Evolutionary conservation across 2,888 invertebrate species (phyloP).

Genomic region (Cantharis rufa): DNA sequence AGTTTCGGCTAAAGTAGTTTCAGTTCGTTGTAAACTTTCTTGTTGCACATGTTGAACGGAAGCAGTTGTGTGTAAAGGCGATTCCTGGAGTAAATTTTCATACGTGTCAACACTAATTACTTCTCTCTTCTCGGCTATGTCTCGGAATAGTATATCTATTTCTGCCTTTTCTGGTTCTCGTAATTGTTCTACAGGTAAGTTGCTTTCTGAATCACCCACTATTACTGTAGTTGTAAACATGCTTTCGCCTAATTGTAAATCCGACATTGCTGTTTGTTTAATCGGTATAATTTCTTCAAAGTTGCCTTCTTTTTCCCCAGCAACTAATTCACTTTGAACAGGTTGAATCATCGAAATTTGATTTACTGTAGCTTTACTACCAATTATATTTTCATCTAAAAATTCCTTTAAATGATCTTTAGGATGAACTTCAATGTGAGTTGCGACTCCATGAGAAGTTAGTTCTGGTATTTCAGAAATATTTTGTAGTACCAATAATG

Average conservation of each 20-base stretch:
- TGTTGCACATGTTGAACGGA: conserved; percentile 59
- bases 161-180: conserved; percentile 53
- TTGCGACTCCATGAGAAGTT: conserved; percentile 61
- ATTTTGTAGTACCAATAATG: conserved; percentile 50
- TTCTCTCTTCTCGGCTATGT: conserved; percentile 62
- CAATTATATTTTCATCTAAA: conserved; percentile 44
- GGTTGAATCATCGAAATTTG: conserved; percentile 62
- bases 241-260: conserved; percentile 62
- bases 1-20: conserved; percentile 55
- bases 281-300: conserved; percentile 56
- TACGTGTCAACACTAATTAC: conserved; percentile 61
- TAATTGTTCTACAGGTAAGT: conserved; percentile 52
- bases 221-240: conserved; percentile 62
- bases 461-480: conserved; percentile 61
- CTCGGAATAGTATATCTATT: conserved; percentile 55
- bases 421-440: conserved; percentile 62
- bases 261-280: conserved; percentile 55
- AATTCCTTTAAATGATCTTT: conserved; percentile 52
- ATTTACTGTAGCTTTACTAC: conserved; percentile 56
- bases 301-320: conserved; percentile 63
- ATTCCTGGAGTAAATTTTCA: conserved; percentile 52
- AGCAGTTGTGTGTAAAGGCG: conserved; percentile 57
- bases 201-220: conserved; percentile 62
- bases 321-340: conserved; percentile 61
- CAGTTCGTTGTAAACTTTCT: conserved; percentile 56